Evolutionary conservation across 2,888 invertebrate genomes (phyloP).

Genomic region (Tetheella fluctuosa): DNA sequence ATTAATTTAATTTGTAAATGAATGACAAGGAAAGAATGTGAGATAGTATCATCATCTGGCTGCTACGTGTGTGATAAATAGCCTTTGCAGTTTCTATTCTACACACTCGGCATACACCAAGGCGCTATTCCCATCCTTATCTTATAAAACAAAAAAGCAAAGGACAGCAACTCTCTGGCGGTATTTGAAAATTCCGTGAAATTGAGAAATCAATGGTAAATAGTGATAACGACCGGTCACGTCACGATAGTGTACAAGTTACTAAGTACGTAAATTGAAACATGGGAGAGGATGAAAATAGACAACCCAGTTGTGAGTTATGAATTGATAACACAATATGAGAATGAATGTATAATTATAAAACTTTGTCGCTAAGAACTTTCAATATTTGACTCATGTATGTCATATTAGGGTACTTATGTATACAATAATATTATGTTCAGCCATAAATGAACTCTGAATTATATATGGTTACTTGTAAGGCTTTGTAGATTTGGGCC

Average conservation of each 20-base stretch:
- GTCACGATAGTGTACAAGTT: background rate
- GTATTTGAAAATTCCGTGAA: slow-evolving; percentile 13
- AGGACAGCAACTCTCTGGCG: too few relatives aligned
- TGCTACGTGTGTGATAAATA: too few relatives aligned
- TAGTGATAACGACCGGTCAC: background rate
- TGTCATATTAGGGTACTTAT: background rate
- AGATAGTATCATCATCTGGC: background rate
- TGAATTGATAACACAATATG: too few relatives aligned
- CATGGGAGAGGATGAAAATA: background rate
- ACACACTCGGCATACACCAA: too few relatives aligned
- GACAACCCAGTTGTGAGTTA: background rate
- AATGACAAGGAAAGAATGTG: background rate
- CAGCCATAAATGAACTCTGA: background rate
- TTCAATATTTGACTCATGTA: background rate
- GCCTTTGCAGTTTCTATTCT: too few relatives aligned
- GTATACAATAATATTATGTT: too few relatives aligned
- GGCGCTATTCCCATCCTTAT: too few relatives aligned
- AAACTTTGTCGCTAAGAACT: background rate
- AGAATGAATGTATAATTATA: too few relatives aligned
- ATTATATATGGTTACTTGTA: background rate
- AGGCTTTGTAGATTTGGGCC: background rate
- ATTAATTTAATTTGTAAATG: too few relatives aligned
- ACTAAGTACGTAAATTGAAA: background rate
- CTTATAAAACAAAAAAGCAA: too few relatives aligned
- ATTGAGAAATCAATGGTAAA: slow-evolving; percentile 27